Conservation (phyloP, 1,140 invertebrate species). For the Zaprionus inermis region DNA sequence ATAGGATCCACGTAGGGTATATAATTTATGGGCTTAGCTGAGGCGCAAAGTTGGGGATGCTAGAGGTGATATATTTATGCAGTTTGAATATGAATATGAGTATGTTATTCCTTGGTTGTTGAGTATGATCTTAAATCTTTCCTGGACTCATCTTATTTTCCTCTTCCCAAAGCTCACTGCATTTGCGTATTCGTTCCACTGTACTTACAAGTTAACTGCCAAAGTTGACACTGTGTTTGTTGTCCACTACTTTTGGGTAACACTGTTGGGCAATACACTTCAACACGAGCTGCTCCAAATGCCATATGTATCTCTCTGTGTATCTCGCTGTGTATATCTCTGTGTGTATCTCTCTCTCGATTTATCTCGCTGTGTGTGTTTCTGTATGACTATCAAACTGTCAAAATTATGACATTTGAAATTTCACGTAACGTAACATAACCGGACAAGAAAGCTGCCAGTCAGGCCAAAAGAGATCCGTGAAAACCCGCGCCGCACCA, state of each 20-base stretch:
- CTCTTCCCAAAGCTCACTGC: background rate
- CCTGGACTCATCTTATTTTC: background rate
- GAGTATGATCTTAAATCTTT: no score
- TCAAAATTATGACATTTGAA: slow-evolving; percentile 84
- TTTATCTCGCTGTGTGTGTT: slow-evolving; percentile 25
- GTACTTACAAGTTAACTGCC: slow-evolving; percentile 31
- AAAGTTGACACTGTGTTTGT: slow-evolving; percentile 63
- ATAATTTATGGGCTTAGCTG: background rate
- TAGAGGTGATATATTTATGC: no score
- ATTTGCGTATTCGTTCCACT: slow-evolving; percentile 25
- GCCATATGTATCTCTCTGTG: slow-evolving; percentile 20
- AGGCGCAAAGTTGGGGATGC: no score
- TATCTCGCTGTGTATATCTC: slow-evolving; percentile 26
- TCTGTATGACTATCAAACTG: slow-evolving; percentile 76
- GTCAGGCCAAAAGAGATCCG: slow-evolving; percentile 53
- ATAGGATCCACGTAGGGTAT: slow-evolving; percentile 20
- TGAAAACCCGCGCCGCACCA: slow-evolving; percentile 43
- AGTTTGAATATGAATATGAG: background rate
- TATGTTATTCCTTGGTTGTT: no score
- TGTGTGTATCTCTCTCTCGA: slow-evolving; percentile 12
- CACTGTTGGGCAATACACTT: slow-evolving; percentile 53
- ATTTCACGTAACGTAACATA: slow-evolving; percentile 72
- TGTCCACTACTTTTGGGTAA: slow-evolving; percentile 66
- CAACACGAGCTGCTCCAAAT: slow-evolving; percentile 35
- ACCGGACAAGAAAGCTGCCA: slow-evolving; percentile 73